A percentile compares a stretch with the other conserved stretches of the same genome.
These are phyloP conservation scores for Apamea sordens DNA, from an alignment of 2,888 invertebrate species.

Conservation along the genomic window DNA sequence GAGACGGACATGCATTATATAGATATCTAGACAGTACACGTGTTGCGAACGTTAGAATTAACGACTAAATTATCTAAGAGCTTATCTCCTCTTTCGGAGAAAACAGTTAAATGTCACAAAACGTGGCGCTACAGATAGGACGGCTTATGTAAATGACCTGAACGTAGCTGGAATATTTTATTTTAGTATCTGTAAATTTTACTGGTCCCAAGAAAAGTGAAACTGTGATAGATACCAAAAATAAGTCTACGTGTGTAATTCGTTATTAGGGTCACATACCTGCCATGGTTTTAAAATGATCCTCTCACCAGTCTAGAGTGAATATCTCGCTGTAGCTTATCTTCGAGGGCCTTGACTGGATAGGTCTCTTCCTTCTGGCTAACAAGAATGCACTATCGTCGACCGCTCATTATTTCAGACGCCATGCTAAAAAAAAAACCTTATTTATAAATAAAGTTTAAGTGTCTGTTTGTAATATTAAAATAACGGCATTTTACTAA, in stretches of 20 bases:
- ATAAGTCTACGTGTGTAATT: not conserved
- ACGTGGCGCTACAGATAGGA: slow-evolving; percentile 17
- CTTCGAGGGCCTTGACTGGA: not conserved
- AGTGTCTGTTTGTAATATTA: too few relatives aligned
- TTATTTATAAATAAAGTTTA: too few relatives aligned
- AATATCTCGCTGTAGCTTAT: not conserved
- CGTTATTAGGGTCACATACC: not conserved
- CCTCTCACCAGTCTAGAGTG: not conserved
- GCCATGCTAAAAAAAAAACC: slow-evolving; percentile 12
- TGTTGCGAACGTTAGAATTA: slow-evolving; percentile 35
- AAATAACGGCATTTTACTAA: too few relatives aligned
- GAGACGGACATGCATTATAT: not conserved
- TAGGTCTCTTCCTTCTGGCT: not conserved
- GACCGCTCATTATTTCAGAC: not conserved
- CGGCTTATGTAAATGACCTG: not conserved
- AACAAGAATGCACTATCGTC: not conserved
- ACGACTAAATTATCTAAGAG: slow-evolving; percentile 43
- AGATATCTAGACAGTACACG: slow-evolving; percentile 16
- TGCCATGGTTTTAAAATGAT: not conserved
- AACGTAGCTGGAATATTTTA: not conserved
- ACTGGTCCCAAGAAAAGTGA: slow-evolving; percentile 15
- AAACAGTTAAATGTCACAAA: slow-evolving; percentile 35
- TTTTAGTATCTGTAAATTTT: slow-evolving; percentile 1
- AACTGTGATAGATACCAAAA: not conserved
- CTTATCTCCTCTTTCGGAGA: slow-evolving; percentile 41